Evolutionary conservation across 2,113 vertebrate genomes (phyloP), one percentile per base, ranked within the genome.

Genomic region (Pogona vitticeps): DNA sequence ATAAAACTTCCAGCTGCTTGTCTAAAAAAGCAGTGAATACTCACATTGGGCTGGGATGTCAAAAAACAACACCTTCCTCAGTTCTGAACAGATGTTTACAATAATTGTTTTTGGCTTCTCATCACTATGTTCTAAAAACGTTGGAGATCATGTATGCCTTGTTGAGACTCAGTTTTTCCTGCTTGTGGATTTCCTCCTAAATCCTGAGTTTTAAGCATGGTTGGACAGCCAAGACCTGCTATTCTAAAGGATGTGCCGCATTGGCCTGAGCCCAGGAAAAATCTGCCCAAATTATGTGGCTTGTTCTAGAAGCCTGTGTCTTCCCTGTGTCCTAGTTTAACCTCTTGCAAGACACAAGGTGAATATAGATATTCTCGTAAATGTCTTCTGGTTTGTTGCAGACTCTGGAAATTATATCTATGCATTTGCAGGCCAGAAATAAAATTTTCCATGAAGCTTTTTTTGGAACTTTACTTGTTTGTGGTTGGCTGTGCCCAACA

Each of bases 301-400:
- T 68, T 42, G 10, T 40, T 73, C 52, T 38, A 83, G 61, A 78
- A 67, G 31, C 84, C 61, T 70, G 61, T 78, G 42, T 85, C 73
- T 59, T 46, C 73, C 28, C 72, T 33, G 21, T 59, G 72, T 65
- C 84, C 84, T 85, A 20, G 42, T 85, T 78, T 85, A 28, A 85
- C 84, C 84, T 85, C 63, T 20, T 70, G 2, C 61, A 56, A 67
- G n/a, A 77, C 21, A 56, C 23, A 78, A 56, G 15, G 28, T 85
- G n/a, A 68, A 46, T 78, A 3, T 21, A 52, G n/a, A 56, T 67
- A 23, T 72, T 80, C 67, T 79, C 31, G 13, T 80, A 80, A 86
- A 59, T 80, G 77, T 78, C 40, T 42, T 86, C 67, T 72, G 76
- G 76, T 80, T 80, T 80, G 36, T 80, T 42, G 15, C 84, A 80